Base-by-base conservation (phyloP, 1,140 invertebrate genomes). In the Drosophila setifemur region DNA sequence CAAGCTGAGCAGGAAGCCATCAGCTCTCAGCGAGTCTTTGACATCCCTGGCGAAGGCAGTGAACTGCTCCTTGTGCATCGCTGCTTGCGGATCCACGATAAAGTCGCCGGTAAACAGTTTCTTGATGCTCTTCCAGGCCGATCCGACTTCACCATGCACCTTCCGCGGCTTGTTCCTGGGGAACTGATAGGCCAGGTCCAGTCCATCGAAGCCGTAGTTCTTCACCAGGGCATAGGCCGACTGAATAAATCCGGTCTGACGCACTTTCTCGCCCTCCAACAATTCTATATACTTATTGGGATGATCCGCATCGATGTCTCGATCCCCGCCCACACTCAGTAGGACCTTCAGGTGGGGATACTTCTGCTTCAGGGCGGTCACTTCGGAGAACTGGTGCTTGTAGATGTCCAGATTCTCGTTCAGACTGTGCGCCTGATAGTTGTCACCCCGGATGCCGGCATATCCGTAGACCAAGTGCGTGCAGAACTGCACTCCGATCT, bases 401-500 rank as follows among this genome's bases (percentile, higher is more conserved):
- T 93, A 93, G 2, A 94, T 91, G 73, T 96, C 95, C 21, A 96
- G 89, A 66, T 93, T 92, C 44, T 94, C 93, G 77, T 96, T 94
- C 25, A 95, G 88, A 1, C 95, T 93, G 4, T 93, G 89, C 35
- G 95, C 91, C 85, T 95, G 95, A 88, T 93, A 93, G 40, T 92
- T 94, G 5, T 94, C 93, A 3, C 93, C 90, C 47, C 95, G 94
- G 8, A 98, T 93, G 16, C 89, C 95, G 16, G 95, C 95, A 89
- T 95, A 98, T 25, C 96, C 96, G 85, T 97, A 97, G 12, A 97
- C 92, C 50, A 97, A 90, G 90, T 97, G 96, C 0, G 96, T 95
- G 91, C 97, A 98, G 82, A 95, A 94, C 7, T 94, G 92, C 1
- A 96, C 85, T 0, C 94, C 95, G 4, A 94, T 92, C 50, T 95